A percentile compares a stretch with the other conserved stretches of the same genome.
Evolutionary conservation across 2,797 vertebrate genomes (phyloP).

Genomic region (Delichon dasypus): DNA sequence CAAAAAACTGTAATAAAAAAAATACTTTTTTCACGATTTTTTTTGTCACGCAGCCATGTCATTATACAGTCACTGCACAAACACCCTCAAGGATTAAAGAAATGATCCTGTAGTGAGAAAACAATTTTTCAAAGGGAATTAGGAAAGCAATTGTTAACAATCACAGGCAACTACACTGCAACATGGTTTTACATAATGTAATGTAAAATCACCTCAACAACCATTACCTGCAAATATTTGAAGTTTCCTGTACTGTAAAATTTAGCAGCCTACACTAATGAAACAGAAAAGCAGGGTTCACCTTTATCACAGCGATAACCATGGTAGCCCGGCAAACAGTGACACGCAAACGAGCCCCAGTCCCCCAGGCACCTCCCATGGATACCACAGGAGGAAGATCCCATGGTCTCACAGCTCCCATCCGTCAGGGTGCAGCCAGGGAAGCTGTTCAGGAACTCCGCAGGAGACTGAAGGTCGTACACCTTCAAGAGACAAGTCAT

Average conservation of each 20-base stretch:
- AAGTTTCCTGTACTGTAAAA: not conserved
- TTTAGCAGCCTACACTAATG: not conserved
- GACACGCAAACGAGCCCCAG: constrained; percentile 86
- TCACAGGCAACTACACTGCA: not conserved
- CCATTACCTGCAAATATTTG: not conserved
- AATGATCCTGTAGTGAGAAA: not conserved
- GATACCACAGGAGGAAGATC: constrained; percentile 82
- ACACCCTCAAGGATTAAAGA: not conserved
- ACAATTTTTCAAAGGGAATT: not conserved
- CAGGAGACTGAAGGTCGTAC: constrained; percentile 85
- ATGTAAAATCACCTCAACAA: not conserved
- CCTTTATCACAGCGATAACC: constrained; percentile 85
- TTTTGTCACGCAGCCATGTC: not conserved
- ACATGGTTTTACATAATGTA: not conserved
- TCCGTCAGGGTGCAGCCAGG: constrained; percentile 85
- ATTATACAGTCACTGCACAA: not conserved
- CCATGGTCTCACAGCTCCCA: constrained; percentile 85
- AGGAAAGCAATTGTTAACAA: not conserved
- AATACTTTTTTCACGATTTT: not conserved
- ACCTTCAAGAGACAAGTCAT: constrained; percentile 72
- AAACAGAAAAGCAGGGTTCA: constrained; percentile 29
- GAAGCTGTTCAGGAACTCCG: constrained; percentile 83
- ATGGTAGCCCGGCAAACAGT: constrained; percentile 82
- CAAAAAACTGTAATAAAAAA: not conserved
- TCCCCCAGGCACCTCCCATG: constrained; percentile 84